Conservation (phyloP, 2,113 vertebrate genomes). For the Chaetodon trifascialis region DNA sequence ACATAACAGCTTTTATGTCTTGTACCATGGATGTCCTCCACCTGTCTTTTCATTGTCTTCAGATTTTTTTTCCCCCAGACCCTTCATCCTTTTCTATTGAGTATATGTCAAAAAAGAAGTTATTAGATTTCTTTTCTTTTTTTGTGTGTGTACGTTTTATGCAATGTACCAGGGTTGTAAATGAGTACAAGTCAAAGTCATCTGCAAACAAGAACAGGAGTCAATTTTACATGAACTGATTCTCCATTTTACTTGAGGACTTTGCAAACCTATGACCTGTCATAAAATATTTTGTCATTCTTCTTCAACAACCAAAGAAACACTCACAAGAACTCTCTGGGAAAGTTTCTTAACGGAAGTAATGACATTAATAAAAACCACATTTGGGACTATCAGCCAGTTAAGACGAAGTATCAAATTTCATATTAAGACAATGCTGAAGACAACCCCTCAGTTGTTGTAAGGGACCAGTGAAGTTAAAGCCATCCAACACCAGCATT, state of each 20-base stretch:
- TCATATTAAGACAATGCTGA: not conserved
- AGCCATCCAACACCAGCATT: not conserved
- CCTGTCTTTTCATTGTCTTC: not conserved
- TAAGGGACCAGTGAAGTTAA: not conserved
- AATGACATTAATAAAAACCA: not conserved
- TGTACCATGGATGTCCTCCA: not conserved
- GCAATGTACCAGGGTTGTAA: not conserved
- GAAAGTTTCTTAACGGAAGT: not conserved
- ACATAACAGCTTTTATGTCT: not conserved
- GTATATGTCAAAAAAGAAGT: too few species aligned
- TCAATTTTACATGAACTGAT: not conserved
- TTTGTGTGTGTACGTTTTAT: too few species aligned
- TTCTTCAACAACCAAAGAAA: not conserved
- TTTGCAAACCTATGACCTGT: not conserved
- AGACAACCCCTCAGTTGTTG: too few species aligned
- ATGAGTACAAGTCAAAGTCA: not conserved
- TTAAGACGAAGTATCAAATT: not conserved
- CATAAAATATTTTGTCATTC: not conserved
- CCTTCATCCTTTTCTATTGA: too few species aligned
- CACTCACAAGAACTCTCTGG: not conserved
- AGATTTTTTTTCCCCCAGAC: not conserved
- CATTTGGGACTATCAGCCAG: not conserved
- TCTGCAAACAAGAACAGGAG: not conserved
- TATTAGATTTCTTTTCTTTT: too few species aligned
- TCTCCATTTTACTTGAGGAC: not conserved